These are phyloP conservation scores for Trachymyrmex cornetzi DNA, from an alignment of 1,140 invertebrate genomes.

Conservation along the genomic window DNA sequence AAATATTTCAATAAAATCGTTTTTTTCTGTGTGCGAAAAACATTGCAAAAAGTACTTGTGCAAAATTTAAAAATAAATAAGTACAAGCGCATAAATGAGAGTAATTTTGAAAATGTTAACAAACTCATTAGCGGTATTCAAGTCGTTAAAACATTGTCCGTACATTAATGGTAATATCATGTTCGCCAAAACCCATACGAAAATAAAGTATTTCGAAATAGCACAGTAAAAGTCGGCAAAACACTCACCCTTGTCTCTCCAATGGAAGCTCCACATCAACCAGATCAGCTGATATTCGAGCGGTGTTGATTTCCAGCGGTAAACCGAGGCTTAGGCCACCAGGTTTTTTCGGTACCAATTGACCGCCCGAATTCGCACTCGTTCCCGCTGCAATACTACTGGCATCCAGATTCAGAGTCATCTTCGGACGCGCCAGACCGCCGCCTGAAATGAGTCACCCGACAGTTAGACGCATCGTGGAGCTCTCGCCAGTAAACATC, in stretches of 20 bases:
- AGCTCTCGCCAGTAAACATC: slow-evolving; percentile 72
- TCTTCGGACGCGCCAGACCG: slow-evolving; percentile 88
- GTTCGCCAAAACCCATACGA: not conserved
- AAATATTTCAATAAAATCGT: too few species aligned
- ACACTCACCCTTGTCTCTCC: slow-evolving; percentile 93
- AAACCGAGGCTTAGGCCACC: slow-evolving; percentile 87
- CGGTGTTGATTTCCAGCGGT: slow-evolving; percentile 88
- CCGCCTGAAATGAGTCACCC: slow-evolving; percentile 83
- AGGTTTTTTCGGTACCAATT: slow-evolving; percentile 81
- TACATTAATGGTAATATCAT: not conserved
- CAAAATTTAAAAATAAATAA: slow-evolving; percentile 3
- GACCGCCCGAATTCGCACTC: slow-evolving; percentile 75
- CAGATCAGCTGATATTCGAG: slow-evolving; percentile 88
- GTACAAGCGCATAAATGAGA: not conserved
- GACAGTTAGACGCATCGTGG: slow-evolving; percentile 77
- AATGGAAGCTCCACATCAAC: slow-evolving; percentile 93
- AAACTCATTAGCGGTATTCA: slow-evolving; percentile 9
- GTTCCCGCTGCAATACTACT: slow-evolving; percentile 75
- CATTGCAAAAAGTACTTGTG: not conserved
- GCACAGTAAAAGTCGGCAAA: not conserved
- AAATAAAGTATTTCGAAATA: not conserved
- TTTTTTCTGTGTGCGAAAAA: not conserved
- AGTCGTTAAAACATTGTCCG: not conserved
- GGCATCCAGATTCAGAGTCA: slow-evolving; percentile 91
- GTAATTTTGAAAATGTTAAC: slow-evolving; percentile 13